Conservation (phyloP, 2,113 vertebrate species). For the Tretioscincus oriximinensis region DNA sequence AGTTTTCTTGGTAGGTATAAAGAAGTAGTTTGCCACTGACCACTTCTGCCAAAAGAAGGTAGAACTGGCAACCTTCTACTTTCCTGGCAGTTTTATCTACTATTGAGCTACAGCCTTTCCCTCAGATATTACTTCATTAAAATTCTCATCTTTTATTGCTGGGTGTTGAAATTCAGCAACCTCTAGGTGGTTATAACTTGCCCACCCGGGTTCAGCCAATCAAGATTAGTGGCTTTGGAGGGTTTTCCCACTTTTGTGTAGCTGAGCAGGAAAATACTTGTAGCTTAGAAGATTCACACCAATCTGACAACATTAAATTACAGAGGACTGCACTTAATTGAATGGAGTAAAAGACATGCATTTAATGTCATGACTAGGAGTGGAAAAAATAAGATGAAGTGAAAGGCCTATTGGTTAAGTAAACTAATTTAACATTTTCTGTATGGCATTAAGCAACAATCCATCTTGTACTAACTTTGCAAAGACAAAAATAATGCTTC, state of each 20-base stretch:
- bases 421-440: constrained; percentile 72
- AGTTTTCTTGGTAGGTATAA: background rate
- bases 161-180: no score
- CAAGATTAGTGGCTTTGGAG: background rate
- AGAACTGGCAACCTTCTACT: no score
- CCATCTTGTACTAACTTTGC: constrained; percentile 46
- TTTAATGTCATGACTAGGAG: constrained; percentile 60
- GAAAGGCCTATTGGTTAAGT: constrained; percentile 69
- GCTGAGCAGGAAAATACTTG: constrained; percentile 58
- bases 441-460: constrained; percentile 59
- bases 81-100: no score
- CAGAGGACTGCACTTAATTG: constrained; percentile 64
- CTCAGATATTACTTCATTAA: no score
- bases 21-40: no score
- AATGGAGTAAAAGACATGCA: constrained; percentile 60
- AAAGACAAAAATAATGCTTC: constrained; percentile 44
- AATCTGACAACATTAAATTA: constrained; percentile 65
- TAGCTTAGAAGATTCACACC: constrained; percentile 57
- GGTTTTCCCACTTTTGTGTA: constrained; percentile 50
- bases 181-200: no score
- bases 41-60: no score
- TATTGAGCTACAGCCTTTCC: no score
- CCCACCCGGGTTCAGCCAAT: background rate
- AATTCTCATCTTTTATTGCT: no score
- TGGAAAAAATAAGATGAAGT: constrained; percentile 59